Conservation (phyloP, 2,888 invertebrate species). For the Melitaea athalia region DNA sequence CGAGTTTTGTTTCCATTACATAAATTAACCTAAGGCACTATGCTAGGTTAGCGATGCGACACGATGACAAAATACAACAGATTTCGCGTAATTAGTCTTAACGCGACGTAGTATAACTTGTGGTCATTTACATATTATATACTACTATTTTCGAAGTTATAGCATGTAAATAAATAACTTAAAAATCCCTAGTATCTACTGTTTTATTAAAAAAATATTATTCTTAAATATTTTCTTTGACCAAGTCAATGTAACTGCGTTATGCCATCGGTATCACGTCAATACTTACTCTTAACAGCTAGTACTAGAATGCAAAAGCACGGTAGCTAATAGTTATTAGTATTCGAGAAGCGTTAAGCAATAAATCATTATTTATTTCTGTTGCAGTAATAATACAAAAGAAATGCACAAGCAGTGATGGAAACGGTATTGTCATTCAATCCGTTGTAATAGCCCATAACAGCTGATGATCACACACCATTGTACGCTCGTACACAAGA, state of each 20-base stretch:
- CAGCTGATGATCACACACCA: constrained; percentile 29
- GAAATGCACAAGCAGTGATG: constrained; percentile 3
- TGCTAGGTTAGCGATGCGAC: no score
- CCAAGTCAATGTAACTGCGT: neutral
- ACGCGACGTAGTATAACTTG: no score
- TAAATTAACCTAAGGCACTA: neutral
- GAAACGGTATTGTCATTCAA: constrained; percentile 21
- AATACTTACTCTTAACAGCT: neutral
- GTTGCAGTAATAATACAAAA: neutral
- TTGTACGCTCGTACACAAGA: constrained; percentile 17
- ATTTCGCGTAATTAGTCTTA: no score
- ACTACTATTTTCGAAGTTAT: no score
- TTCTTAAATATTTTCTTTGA: no score
- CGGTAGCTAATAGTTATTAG: neutral
- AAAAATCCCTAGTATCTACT: no score
- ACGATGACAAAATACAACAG: no score
- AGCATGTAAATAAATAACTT: no score
- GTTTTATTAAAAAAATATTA: no score
- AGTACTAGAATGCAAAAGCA: neutral
- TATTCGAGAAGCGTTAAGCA: neutral
- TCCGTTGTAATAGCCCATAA: constrained; percentile 24
- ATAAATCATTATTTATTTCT: neutral
- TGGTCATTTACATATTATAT: no score
- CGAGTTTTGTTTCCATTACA: constrained; percentile 13
- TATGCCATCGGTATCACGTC: neutral